A percentile compares a stretch with the other conserved stretches of the same genome.
Conservation (phyloP, 2,113 vertebrate genomes). For the Dicrurus megarhynchus region DNA sequence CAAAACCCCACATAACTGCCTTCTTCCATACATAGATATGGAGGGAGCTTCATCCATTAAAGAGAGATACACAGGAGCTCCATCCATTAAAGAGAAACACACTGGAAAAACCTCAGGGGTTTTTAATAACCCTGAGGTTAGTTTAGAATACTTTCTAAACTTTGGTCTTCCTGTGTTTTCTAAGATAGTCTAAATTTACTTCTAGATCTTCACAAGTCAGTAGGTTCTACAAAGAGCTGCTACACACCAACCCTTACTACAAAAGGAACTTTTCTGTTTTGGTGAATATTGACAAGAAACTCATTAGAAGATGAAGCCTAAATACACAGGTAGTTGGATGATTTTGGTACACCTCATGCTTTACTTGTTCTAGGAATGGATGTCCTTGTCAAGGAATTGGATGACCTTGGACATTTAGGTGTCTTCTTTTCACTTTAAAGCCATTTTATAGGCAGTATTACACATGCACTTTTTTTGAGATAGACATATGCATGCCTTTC, state of each 20-base stretch:
- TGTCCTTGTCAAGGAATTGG: neutral
- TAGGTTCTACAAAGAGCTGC: neutral
- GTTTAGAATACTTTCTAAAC: neutral
- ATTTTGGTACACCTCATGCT: neutral
- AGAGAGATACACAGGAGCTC: neutral
- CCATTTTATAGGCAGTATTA: neutral
- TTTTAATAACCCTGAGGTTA: neutral
- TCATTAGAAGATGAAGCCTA: neutral
- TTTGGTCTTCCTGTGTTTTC: neutral
- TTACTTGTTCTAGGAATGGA: neutral
- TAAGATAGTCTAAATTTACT: neutral
- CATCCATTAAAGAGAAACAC: neutral
- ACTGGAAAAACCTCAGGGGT: neutral
- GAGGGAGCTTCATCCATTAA: neutral
- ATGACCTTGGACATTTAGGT: neutral
- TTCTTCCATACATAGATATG: neutral
- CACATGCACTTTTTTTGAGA: neutral
- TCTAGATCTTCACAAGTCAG: neutral
- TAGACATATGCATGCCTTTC: accelerated
- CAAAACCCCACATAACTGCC: neutral
- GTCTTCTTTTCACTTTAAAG: neutral
- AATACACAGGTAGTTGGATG: neutral
- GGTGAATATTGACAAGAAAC: neutral
- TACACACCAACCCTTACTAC: neutral
- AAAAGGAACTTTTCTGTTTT: neutral